Evolutionary conservation across 1,140 invertebrate species (phyloP), one percentile per base, ranked within the genome.

Genomic region (Drosophila cardini): DNA sequence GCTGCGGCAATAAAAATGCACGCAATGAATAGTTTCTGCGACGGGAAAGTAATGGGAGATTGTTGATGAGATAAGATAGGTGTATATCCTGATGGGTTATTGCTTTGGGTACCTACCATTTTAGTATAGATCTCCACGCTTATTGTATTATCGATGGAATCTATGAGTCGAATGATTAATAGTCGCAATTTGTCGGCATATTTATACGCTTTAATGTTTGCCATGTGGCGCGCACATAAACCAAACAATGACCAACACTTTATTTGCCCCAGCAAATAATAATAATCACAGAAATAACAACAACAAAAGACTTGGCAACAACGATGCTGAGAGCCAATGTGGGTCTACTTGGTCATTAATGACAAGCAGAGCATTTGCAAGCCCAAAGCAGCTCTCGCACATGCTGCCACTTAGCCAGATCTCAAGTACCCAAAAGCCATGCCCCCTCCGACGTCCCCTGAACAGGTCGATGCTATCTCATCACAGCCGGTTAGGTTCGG

Each of bases 151-250:
- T 80, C 77, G 84, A 62, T 89, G 84, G 80, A 89, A 89, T 89
- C 84, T 89, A 89, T 84, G 73, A 68, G 84, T 84, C 84, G 84
- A 89, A 89, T 89, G 84, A 89, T 89, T 89, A 89, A 90, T 89
- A 82, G 80, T 78, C 85, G 83, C 84, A 89, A 89, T 84, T 87
- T 84, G 80, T 89, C 77, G 70, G 77, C 71, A 89, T 89, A 89
- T 89, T 89, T 89, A 89, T 89, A 89, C 84, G 80, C 70, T 85
- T 43, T 58, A 77, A 89, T 89, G 83, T 87, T 89, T 87, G 77
- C 79, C 34, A 43, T 43, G 57, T 65, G n/a, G 26, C 43, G 69
- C 61, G 48, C 40, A 48, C 58, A 78, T 36, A 67, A 80, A 55
- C 57, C 77, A 83, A 89, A 84, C 80, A 83, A 86, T 78, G 75